These are phyloP conservation scores for Megaleporinus macrocephalus DNA, from an alignment of 2,113 vertebrate genomes.

Conservation along the genomic window DNA sequence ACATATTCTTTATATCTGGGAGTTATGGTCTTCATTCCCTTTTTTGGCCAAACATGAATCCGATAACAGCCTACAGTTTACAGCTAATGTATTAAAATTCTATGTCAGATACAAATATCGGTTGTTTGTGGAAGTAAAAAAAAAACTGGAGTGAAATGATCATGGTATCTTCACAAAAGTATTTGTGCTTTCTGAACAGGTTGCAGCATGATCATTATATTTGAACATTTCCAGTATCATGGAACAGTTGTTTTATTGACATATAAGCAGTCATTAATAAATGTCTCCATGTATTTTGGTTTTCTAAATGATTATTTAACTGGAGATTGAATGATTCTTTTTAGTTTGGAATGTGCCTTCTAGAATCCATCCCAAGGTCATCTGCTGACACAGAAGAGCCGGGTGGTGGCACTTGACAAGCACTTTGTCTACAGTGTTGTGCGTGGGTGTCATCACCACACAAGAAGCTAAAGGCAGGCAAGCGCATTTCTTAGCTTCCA, in stretches of 20 bases:
- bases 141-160: no score
- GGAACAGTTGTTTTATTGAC: no score
- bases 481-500: constrained; percentile 69
- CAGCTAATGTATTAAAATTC: neutral
- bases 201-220: neutral
- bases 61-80: neutral
- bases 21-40: no score
- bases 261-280: no score
- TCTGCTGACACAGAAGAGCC: constrained; percentile 64
- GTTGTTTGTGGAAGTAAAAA: neutral
- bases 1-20: no score
- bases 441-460: constrained; percentile 74
- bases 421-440: constrained; percentile 68
- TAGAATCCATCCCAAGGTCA: constrained; percentile 74
- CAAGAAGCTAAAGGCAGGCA: constrained; percentile 56
- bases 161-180: no score
- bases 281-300: no score
- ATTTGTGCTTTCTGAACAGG: neutral
- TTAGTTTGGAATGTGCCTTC: constrained; percentile 70
- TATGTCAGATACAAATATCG: neutral
- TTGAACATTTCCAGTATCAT: no score
- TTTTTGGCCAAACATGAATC: no score
- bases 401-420: constrained; percentile 62
- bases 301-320: constrained; percentile 45
- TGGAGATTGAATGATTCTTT: constrained; percentile 58